Percentiles rank a stretch among this genome's conserved stretches.
Conservation (phyloP, 2,888 invertebrate genomes). For the Phortica magna region DNA sequence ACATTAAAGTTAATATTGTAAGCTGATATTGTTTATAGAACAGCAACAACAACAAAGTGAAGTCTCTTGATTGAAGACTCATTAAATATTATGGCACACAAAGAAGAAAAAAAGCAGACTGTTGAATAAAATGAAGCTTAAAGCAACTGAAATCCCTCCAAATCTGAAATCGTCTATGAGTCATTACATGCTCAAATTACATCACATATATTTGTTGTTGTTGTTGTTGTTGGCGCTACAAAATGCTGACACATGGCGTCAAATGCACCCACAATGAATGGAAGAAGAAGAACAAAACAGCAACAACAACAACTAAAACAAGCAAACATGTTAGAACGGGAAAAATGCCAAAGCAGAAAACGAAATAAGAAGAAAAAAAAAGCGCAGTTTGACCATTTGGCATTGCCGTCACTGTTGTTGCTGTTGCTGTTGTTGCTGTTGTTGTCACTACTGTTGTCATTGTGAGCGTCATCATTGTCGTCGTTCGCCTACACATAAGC, state of each 20-base stretch:
- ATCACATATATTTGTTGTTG: no score
- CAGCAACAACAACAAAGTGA: no score
- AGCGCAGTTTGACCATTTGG: constrained; percentile 18
- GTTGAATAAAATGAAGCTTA: no score
- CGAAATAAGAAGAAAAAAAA: not conserved
- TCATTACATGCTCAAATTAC: no score
- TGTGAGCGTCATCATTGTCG: not conserved
- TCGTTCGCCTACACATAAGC: constrained; percentile 8
- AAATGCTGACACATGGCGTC: not conserved
- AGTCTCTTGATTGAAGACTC: no score
- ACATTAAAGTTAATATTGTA: no score
- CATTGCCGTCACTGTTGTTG: not conserved
- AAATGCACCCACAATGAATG: not conserved
- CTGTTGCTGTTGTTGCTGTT: not conserved
- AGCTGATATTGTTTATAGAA: no score
- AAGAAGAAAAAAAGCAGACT: no score
- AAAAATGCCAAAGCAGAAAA: not conserved
- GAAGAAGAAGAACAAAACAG: not conserved
- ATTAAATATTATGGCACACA: no score
- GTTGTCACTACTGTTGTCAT: not conserved
- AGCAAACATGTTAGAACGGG: not conserved
- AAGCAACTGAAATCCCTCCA: no score
- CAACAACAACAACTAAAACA: not conserved
- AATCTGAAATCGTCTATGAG: no score
- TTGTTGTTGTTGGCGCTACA: no score